A percentile compares a stretch with the other conserved stretches of the same genome.
These are phyloP conservation scores for Dysidea cf. avara DNA, from an alignment of 37 sponge, comb jelly and placozoan genomes.

Conservation along the genomic window DNA sequence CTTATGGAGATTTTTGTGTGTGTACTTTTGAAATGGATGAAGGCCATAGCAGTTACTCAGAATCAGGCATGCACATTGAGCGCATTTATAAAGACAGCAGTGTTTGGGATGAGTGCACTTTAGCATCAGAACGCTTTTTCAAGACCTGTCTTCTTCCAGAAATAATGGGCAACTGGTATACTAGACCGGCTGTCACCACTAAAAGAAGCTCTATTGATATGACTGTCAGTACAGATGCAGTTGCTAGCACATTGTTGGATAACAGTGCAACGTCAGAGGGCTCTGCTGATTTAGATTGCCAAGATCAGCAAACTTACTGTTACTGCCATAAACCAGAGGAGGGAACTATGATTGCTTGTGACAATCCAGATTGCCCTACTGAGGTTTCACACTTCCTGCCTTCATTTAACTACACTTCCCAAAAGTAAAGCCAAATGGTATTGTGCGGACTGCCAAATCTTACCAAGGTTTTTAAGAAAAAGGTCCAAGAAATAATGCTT, in stretches of 20 bases:
- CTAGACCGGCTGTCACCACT: neutral
- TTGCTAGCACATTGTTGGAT: too few relatives aligned
- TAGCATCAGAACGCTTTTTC: too few relatives aligned
- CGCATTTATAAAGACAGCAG: constrained; percentile 27
- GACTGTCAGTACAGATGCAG: too few relatives aligned
- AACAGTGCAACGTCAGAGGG: too few relatives aligned
- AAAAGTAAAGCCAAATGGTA: constrained; percentile 64
- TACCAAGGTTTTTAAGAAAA: too few relatives aligned
- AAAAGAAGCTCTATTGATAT: too few relatives aligned
- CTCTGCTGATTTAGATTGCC: too few relatives aligned
- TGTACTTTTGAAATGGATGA: constrained; percentile 32
- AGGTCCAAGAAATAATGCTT: too few relatives aligned
- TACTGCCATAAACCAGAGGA: constrained; percentile 23
- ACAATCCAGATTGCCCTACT: constrained; percentile 28
- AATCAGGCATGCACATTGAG: constrained; percentile 24
- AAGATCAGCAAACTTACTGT: too few relatives aligned
- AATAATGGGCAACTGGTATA: constrained; percentile 46
- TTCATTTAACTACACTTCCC: constrained; percentile 28
- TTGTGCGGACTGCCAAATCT: constrained; percentile 40
- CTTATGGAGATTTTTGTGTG: constrained; percentile 53
- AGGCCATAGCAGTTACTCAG: too few relatives aligned
- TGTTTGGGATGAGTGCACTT: too few relatives aligned
- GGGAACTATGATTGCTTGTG: constrained; percentile 53
- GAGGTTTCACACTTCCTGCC: constrained; percentile 54
- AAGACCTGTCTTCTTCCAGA: too few relatives aligned